Conservation (phyloP, 2,888 invertebrate species). For the Pammene aurita region DNA sequence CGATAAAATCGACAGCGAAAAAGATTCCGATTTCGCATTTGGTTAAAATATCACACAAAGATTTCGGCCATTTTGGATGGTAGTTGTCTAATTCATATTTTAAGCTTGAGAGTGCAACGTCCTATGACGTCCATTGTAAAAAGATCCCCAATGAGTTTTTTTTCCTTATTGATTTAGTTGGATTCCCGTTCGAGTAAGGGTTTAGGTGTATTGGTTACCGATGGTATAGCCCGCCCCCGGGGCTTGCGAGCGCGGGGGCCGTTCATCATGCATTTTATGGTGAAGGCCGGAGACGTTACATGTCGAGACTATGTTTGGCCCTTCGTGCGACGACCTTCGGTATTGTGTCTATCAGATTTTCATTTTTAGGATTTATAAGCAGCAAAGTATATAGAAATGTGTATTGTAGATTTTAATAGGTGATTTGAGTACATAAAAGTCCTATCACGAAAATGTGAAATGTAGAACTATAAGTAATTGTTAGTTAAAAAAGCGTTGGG, state of each 20-base stretch:
- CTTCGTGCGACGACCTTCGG: conserved; percentile 32
- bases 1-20: conserved; percentile 9
- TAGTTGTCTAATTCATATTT: conserved; percentile 14
- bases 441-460: too few species aligned
- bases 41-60: conserved; percentile 1
- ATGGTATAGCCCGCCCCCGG: conserved; percentile 65
- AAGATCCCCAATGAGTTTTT: conserved; percentile 55
- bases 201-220: conserved; percentile 58
- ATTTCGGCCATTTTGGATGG: conserved; percentile 67
- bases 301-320: conserved; percentile 53
- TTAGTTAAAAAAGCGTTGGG: too few species aligned
- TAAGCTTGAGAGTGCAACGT: conserved; percentile 65
- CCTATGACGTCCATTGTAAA: conserved; percentile 63
- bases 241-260: conserved; percentile 78
- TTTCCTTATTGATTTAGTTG: conserved; percentile 48
- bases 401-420: too few species aligned
- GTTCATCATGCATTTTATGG: conserved; percentile 81
- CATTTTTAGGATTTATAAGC: conserved; percentile 25
- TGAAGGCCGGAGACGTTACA: conserved; percentile 70
- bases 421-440: too few species aligned
- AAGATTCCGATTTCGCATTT: conserved; percentile 12
- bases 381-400: conserved; percentile 11
- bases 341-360: conserved; percentile 28
- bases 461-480: too few species aligned
- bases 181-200: conserved; percentile 55